These are phyloP conservation scores for Panthera uncia DNA, from an alignment of 2,113 vertebrate genomes.

Conservation along the genomic window DNA sequence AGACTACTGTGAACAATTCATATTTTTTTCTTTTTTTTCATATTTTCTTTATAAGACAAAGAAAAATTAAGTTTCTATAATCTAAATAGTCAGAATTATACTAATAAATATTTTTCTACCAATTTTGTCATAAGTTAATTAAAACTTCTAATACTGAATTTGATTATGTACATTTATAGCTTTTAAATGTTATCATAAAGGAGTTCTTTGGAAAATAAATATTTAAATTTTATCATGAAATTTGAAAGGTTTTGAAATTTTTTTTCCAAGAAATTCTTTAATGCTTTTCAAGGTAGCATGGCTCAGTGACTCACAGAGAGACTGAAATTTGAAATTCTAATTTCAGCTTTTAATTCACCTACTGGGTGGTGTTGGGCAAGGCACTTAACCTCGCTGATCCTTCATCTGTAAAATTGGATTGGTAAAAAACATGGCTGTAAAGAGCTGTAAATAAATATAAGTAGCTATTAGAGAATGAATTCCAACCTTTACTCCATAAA, in stretches of 20 bases:
- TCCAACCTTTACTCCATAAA: neutral
- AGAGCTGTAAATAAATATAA: conserved; percentile 37
- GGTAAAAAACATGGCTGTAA: neutral
- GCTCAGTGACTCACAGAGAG: neutral
- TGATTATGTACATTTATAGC: neutral
- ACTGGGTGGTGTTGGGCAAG: neutral
- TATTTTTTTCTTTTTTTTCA: neutral
- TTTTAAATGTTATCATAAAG: neutral
- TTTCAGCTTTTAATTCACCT: conserved; percentile 8
- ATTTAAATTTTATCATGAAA: conserved; percentile 6
- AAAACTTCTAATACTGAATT: neutral
- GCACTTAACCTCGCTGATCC: neutral
- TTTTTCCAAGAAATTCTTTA: neutral
- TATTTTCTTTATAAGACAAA: conserved; percentile 27
- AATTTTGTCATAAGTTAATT: neutral
- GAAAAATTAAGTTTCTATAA: neutral
- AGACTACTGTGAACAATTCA: neutral
- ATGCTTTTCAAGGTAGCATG: neutral
- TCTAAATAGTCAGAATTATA: neutral
- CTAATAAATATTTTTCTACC: neutral
- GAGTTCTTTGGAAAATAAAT: neutral
- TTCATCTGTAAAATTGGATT: neutral
- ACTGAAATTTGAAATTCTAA: conserved; percentile 8
- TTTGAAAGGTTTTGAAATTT: neutral
- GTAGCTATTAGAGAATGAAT: conserved; percentile 12